A percentile compares a stretch with the other conserved stretches of the same genome.
Evolutionary conservation across 92 coral and sea anemone genomes (phyloP).

Genomic region (Chrysogorgia sp.): DNA sequence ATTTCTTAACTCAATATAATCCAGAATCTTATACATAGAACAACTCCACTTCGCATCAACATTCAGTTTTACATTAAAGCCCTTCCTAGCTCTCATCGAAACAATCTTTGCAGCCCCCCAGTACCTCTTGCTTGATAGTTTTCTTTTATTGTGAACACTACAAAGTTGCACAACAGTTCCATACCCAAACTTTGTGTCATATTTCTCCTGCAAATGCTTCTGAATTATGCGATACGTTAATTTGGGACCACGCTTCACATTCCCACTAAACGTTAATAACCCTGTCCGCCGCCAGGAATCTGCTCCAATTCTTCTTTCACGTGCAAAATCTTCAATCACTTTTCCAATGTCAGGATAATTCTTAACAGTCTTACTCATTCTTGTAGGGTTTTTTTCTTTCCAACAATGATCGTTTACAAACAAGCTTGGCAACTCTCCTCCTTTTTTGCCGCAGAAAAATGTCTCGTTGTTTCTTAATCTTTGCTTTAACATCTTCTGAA

Average conservation of each 20-base stretch:
- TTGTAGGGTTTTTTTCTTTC: slow-evolving; percentile 29
- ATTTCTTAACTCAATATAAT: slow-evolving; percentile 53
- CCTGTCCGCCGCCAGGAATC: slow-evolving; percentile 66
- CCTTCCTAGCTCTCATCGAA: slow-evolving; percentile 54
- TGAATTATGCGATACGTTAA: slow-evolving; percentile 52
- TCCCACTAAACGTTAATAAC: slow-evolving; percentile 53
- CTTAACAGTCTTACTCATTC: slow-evolving; percentile 37
- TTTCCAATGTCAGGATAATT: slow-evolving; percentile 61
- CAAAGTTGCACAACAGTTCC: slow-evolving; percentile 63
- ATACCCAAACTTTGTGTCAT: slow-evolving; percentile 43
- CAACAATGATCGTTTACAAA: slow-evolving; percentile 24
- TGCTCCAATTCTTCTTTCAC: slow-evolving; percentile 56
- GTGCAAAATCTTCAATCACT: slow-evolving; percentile 56
- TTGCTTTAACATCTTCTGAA: slow-evolving; percentile 25
- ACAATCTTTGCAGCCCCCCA: slow-evolving; percentile 55
- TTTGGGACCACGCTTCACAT: slow-evolving; percentile 55
- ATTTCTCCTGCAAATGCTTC: slow-evolving; percentile 47
- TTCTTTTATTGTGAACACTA: slow-evolving; percentile 48
- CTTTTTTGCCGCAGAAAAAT: slow-evolving; percentile 42
- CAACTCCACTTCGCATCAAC: slow-evolving; percentile 67
- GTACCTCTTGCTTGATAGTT: slow-evolving; percentile 49
- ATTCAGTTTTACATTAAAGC: slow-evolving; percentile 50
- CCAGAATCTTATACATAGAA: slow-evolving; percentile 48
- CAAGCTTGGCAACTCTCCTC: slow-evolving; percentile 41
- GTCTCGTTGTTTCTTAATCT: slow-evolving; percentile 42